Percentiles rank a stretch among this genome's conserved stretches.
These are phyloP conservation scores for Ferrisia virgata DNA, from an alignment of 2,888 invertebrate genomes.

Conservation along the genomic window DNA sequence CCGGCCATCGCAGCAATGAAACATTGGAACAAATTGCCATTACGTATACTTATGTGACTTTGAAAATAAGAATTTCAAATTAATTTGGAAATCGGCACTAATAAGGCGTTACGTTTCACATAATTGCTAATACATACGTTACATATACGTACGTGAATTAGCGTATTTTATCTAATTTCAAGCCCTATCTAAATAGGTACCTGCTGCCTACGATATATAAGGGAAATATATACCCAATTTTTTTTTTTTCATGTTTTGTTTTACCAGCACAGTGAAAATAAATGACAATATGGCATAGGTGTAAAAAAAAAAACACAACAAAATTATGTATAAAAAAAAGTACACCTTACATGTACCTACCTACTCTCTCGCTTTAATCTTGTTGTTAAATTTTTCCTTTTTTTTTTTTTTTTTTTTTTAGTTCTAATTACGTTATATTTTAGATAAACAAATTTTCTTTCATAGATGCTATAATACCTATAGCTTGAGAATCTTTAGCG, in stretches of 20 bases:
- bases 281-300: slow-evolving; percentile 21
- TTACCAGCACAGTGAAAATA: slow-evolving; percentile 15
- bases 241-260: too few species aligned
- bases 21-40: slow-evolving; percentile 29
- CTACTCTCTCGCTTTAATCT: slow-evolving; percentile 3
- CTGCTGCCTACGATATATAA: too few species aligned
- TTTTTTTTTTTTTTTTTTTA: too few species aligned
- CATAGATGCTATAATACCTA: not conserved
- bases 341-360: not conserved
- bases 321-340: slow-evolving; percentile 10
- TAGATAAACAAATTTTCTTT: not conserved
- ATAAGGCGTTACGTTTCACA: slow-evolving; percentile 24
- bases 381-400: not conserved
- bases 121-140: not conserved
- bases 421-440: slow-evolving; percentile 9
- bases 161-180: not conserved
- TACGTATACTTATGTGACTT: slow-evolving; percentile 11
- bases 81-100: slow-evolving; percentile 25
- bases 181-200: not conserved
- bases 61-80: slow-evolving; percentile 5
- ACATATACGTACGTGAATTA: not conserved
- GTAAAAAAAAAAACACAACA: too few species aligned
- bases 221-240: not conserved
- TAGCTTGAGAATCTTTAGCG: slow-evolving; percentile 27
- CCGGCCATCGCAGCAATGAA: not conserved